Percentiles rank a stretch among this genome's conserved stretches.
Conservation (phyloP, 2,113 vertebrate genomes). For the Hypomesus transpacificus region DNA sequence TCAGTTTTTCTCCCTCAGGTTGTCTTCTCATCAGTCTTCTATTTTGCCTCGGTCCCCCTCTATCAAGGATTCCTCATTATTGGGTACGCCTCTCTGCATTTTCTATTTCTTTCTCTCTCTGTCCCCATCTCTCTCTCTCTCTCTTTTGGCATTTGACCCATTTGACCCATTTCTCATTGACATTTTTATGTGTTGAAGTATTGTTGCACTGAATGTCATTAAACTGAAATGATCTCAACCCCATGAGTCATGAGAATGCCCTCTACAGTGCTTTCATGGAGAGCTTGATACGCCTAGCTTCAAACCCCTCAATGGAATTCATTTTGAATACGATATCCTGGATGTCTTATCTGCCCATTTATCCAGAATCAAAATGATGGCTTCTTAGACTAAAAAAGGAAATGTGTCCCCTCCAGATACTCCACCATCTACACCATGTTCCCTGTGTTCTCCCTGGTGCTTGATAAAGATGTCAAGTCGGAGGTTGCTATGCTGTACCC, state of each 20-base stretch:
- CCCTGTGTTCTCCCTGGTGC: slow-evolving; percentile 92
- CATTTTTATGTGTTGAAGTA: slow-evolving; percentile 61
- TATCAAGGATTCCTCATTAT: slow-evolving; percentile 98
- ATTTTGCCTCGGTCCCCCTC: slow-evolving; percentile 93
- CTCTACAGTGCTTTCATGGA: not conserved
- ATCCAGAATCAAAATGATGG: not conserved
- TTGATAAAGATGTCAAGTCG: slow-evolving; percentile 98
- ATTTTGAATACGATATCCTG: too few species aligned
- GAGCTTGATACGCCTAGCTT: not conserved
- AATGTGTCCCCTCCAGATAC: slow-evolving; percentile 72
- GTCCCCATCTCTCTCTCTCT: too few species aligned
- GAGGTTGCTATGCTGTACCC: slow-evolving; percentile 98
- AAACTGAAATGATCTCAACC: not conserved
- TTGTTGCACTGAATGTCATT: slow-evolving; percentile 37
- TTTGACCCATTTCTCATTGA: slow-evolving; percentile 35
- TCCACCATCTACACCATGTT: slow-evolving; percentile 99
- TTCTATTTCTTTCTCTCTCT: slow-evolving; percentile 46
- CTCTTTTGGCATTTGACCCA: slow-evolving; percentile 42
- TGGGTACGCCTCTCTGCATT: slow-evolving; percentile 76
- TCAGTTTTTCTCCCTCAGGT: slow-evolving; percentile 68
- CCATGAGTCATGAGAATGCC: not conserved
- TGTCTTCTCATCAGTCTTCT: slow-evolving; percentile 96
- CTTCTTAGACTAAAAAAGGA: not conserved
- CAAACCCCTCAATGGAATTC: too few species aligned
- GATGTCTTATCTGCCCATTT: not conserved